Percentiles rank a stretch among this genome's conserved stretches.
These are phyloP conservation scores for Poecilia latipinna DNA, from an alignment of 2,113 vertebrate species.

Conservation along the genomic window DNA sequence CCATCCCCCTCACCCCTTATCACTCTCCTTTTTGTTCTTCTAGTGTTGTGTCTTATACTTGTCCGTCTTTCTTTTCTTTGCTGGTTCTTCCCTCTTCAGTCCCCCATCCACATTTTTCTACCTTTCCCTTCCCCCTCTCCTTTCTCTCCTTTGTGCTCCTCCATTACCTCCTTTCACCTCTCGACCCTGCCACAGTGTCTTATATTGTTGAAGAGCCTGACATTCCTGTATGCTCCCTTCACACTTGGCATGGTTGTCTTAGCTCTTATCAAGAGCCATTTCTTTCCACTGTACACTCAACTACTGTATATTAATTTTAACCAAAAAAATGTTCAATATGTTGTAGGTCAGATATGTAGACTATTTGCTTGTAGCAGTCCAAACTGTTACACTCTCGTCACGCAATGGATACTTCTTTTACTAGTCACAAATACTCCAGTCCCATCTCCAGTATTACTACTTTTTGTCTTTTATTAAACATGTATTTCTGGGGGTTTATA, in stretches of 20 bases:
- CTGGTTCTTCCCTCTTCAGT: slow-evolving; percentile 13
- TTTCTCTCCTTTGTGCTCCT: slow-evolving; percentile 24
- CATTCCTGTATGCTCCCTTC: slow-evolving; percentile 36
- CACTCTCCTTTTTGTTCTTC: slow-evolving; percentile 13
- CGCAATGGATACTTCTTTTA: too few species aligned
- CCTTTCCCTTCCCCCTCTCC: slow-evolving; percentile 5
- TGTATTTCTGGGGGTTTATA: too few species aligned
- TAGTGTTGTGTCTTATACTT: neutral
- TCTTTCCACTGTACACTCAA: neutral
- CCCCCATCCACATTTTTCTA: slow-evolving; percentile 24
- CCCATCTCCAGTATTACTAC: too few species aligned
- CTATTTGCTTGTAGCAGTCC: too few species aligned
- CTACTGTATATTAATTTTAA: neutral
- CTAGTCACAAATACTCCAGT: too few species aligned
- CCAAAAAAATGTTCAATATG: neutral
- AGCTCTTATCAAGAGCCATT: slow-evolving; percentile 9
- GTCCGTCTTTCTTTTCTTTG: neutral
- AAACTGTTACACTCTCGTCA: too few species aligned
- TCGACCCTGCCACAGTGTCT: slow-evolving; percentile 6
- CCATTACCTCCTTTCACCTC: slow-evolving; percentile 11
- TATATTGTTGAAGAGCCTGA: slow-evolving; percentile 21
- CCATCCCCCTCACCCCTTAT: neutral
- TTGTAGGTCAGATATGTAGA: neutral
- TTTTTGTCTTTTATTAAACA: too few species aligned
- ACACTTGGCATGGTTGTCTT: slow-evolving; percentile 53